Percentiles rank a stretch among this genome's conserved stretches.
Conservation (phyloP, 1,140 invertebrate species). For the Parapsyche elsis region DNA sequence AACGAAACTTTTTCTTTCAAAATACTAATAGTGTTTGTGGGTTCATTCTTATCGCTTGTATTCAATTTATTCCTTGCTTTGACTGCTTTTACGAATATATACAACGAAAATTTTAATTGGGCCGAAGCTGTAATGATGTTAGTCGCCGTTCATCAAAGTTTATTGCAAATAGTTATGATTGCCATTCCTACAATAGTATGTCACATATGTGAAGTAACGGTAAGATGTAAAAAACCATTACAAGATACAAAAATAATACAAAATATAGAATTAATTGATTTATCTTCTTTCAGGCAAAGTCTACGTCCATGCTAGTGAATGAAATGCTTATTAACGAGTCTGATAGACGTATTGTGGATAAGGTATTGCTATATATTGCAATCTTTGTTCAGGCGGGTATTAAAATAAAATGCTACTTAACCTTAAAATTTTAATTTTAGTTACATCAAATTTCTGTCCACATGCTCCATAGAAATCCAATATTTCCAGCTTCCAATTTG, state of each 20-base stretch:
- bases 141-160: background rate
- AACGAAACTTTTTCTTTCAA: background rate
- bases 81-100: background rate
- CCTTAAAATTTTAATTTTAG: background rate
- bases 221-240: background rate
- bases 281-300: background rate
- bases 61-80: background rate
- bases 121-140: background rate
- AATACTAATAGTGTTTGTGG: background rate
- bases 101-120: background rate
- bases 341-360: background rate
- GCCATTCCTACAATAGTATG: background rate
- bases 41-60: background rate
- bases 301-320: background rate
- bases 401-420: too few species aligned
- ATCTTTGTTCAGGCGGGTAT: background rate
- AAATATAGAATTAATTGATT: background rate
- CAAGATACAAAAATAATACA: background rate
- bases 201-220: background rate
- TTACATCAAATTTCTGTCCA: background rate
- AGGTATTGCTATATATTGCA: background rate
- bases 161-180: background rate
- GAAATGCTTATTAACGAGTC: background rate
- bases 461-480: background rate
- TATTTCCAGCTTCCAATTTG: background rate